Evolutionary conservation across 2,113 vertebrate species (phyloP), one percentile per base, ranked within the genome.

Genomic region (Panthera uncia): DNA sequence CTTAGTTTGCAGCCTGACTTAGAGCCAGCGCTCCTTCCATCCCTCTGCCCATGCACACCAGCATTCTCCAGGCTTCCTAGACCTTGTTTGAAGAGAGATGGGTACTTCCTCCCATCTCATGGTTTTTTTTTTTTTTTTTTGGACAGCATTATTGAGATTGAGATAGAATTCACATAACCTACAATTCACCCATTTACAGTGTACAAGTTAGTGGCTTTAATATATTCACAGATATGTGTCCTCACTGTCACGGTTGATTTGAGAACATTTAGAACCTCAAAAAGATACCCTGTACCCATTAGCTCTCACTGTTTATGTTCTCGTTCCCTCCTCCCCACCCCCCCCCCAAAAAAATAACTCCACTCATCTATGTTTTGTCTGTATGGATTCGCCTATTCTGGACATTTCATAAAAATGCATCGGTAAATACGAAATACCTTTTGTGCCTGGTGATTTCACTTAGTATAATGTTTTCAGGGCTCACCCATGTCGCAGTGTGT

Each of bases 81-180:
- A 50, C 48, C 4, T 78, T 89, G 61, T 66, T 31, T 80, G 38
- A 95, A 92, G 45, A 55, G 19, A 89, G 36, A 63, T 19, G 36
- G 36, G 1, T 7, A n/a, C 27, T 36, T 94, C 14, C 91, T n/a
- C 50, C 69, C 6, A 29, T 81, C 91, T 91, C 23, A 38, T 79
- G n/a, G n/a, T 84, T 68, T 88, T 82, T 93, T 19, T 81, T 93
- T 91, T 19, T n/a, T 79, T 85, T 68, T 84, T 85, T 93, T 19
- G 31, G 27, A 73, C 36, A 66, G 23, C 52, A 14, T 94, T 73
- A n/a, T 3, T 61, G 38, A 94, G 57, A 93, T 16, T 36, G 11
- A 93, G 45, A 23, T 61, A 57, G 66, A 94, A 69, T 91, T 78
- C 45, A 93, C n/a, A 21, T 41, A 50, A 48, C 31, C 1, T 63